A percentile compares a stretch with the other conserved stretches of the same genome.
These are phyloP conservation scores for Heteromormyrus szaboi DNA, from an alignment of 2,797 vertebrate species.

Conservation along the genomic window DNA sequence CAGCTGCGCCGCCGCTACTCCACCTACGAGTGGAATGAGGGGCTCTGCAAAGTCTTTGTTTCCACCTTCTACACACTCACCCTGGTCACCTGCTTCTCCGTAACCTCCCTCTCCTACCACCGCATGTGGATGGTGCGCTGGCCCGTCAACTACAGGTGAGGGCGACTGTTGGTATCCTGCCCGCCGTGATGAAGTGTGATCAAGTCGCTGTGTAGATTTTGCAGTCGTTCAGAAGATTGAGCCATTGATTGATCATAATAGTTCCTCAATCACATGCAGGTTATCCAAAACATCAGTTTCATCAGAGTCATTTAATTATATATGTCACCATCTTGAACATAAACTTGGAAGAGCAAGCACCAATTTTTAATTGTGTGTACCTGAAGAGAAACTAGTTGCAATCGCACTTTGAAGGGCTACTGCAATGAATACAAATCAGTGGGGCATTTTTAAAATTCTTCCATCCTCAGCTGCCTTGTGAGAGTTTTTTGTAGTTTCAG, in stretches of 20 bases:
- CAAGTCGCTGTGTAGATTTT: background rate
- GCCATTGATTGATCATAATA: background rate
- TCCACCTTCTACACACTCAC: constrained; percentile 92
- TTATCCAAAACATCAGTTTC: background rate
- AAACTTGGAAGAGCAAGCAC: background rate
- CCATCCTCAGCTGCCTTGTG: background rate
- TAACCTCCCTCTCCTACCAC: constrained; percentile 90
- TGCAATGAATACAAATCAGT: background rate
- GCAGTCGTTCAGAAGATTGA: background rate
- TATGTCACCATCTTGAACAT: background rate
- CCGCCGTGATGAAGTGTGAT: background rate
- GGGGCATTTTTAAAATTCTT: background rate
- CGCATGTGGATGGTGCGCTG: constrained; percentile 98
- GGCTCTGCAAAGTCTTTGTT: constrained; percentile 89
- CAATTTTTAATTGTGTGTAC: background rate
- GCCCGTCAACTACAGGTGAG: constrained; percentile 89
- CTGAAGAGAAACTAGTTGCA: background rate
- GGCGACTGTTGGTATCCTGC: background rate
- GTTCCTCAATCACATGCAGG: background rate
- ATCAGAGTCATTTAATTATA: background rate
- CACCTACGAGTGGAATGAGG: constrained; percentile 86
- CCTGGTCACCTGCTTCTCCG: constrained; percentile 86
- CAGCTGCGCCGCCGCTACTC: constrained; percentile 77
- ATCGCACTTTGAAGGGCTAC: background rate
- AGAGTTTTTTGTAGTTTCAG: background rate